Evolutionary conservation across 2,113 vertebrate genomes (phyloP).

Genomic region (Macheiramphus alcinus): DNA sequence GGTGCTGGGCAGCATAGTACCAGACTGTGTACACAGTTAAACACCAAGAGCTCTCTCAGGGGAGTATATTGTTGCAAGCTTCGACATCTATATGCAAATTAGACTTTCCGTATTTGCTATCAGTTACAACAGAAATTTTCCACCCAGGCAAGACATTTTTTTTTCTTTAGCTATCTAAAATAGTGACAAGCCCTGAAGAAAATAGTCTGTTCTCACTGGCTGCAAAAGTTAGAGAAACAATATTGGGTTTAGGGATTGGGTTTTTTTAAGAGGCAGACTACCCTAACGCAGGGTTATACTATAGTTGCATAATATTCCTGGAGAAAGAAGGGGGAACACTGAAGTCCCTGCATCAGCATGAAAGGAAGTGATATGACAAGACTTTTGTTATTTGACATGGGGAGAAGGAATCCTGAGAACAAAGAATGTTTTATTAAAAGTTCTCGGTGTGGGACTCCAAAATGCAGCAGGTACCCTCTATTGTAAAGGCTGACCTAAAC

Average conservation of each 20-base stretch:
- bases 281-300: conserved; percentile 10
- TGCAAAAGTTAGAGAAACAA: background rate
- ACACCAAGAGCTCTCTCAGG: conserved; percentile 68
- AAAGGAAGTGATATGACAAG: background rate
- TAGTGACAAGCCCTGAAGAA: conserved; percentile 39
- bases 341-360: background rate
- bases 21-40: conserved; percentile 73
- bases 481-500: background rate
- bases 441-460: background rate
- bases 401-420: background rate
- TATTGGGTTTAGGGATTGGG: background rate
- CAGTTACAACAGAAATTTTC: conserved; percentile 73
- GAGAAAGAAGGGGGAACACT: conserved; percentile 3
- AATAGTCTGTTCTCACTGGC: background rate
- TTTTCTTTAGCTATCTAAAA: conserved; percentile 20
- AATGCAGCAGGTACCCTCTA: background rate
- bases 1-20: conserved; percentile 50
- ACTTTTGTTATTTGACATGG: background rate
- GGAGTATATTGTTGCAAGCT: conserved; percentile 70
- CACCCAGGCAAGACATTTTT: conserved; percentile 42
- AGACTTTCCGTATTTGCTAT: conserved; percentile 66
- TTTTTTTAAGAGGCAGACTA: background rate
- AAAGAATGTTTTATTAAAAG: background rate
- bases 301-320: background rate
- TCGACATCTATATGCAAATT: conserved; percentile 79